Conservation (phyloP, 1,140 invertebrate genomes). For the Heliothis subflexa region DNA sequence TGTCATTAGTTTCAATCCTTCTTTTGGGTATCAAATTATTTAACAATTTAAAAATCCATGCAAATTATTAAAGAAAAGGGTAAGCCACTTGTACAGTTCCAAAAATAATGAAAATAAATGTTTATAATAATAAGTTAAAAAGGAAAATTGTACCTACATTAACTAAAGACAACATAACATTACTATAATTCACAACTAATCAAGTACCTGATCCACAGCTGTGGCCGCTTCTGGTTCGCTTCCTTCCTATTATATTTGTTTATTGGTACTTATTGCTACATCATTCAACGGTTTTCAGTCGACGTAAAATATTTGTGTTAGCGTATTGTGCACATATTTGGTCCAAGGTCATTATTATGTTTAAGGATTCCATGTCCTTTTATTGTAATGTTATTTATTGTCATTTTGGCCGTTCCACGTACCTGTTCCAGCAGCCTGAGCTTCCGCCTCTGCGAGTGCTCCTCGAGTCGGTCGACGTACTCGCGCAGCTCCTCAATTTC, state of each 20-base stretch:
- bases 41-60: constrained; percentile 4
- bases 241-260: not conserved
- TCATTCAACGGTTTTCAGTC: not conserved
- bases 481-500: constrained; percentile 96
- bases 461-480: constrained; percentile 95
- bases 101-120: constrained; percentile 23
- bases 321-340: no score
- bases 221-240: not conserved
- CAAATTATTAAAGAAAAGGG: constrained; percentile 14
- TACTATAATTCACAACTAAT: not conserved
- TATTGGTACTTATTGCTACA: not conserved
- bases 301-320: not conserved
- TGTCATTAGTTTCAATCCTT: not conserved
- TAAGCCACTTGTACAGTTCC: constrained; percentile 18
- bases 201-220: constrained; percentile 10
- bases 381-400: not conserved
- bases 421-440: constrained; percentile 95
- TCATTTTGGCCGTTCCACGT: constrained; percentile 58
- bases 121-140: constrained; percentile 3
- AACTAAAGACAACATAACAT: constrained; percentile 3
- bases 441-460: constrained; percentile 94
- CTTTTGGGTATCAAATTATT: constrained; percentile 10
- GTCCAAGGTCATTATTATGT: no score
- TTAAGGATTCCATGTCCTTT: not conserved
- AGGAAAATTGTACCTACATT: constrained; percentile 12